Evolutionary conservation across 2,113 vertebrate genomes (phyloP).

Genomic region (Setophaga kirtlandii): DNA sequence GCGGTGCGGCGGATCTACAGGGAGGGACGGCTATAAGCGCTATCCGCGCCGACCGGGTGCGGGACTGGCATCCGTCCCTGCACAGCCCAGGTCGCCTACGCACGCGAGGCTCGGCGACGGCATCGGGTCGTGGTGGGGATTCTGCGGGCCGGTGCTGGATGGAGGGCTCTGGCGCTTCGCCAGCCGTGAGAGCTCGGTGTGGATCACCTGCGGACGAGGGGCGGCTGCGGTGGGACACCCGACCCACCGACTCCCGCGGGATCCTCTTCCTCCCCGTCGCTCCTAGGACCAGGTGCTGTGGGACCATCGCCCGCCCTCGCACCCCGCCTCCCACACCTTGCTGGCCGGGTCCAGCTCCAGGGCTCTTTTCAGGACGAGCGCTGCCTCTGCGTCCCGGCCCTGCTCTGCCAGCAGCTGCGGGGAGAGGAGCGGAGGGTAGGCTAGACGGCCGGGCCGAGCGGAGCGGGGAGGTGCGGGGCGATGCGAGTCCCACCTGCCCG

Average conservation of each 20-base stretch:
- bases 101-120: neutral
- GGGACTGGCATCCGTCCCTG: neutral
- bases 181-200: slow-evolving; percentile 81
- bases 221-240: neutral
- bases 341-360: slow-evolving; percentile 85
- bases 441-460: neutral
- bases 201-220: slow-evolving; percentile 55
- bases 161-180: slow-evolving; percentile 68
- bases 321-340: slow-evolving; percentile 61
- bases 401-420: slow-evolving; percentile 83
- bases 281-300: neutral
- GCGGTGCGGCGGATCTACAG: neutral
- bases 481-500: slow-evolving; percentile 75
- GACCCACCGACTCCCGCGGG: neutral
- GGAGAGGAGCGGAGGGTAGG: neutral
- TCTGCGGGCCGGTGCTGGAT: neutral
- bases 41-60: neutral
- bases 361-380: slow-evolving; percentile 78
- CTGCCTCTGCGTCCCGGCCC: slow-evolving; percentile 81
- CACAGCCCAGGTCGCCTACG: neutral
- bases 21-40: neutral
- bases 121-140: neutral
- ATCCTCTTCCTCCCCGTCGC: neutral
- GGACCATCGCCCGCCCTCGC: neutral
- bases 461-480: rapidly evolving